Percentiles rank a stretch among this genome's conserved stretches.
These are phyloP conservation scores for Heterotis niloticus DNA, from an alignment of 2,113 vertebrate species.

Conservation along the genomic window DNA sequence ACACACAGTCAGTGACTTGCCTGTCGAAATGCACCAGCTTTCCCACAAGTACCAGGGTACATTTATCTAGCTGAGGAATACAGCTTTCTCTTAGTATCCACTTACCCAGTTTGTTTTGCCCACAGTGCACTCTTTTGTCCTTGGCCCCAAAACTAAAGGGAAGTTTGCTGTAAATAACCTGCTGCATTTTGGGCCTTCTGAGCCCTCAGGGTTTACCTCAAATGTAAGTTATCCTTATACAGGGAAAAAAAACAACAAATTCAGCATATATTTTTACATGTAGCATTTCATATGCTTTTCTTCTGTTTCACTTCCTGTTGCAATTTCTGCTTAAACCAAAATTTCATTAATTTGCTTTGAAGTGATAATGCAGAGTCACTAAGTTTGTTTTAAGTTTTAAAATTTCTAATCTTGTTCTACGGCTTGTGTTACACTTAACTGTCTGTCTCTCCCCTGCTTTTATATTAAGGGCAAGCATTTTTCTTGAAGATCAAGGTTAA, in stretches of 20 bases:
- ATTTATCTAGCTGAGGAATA: not conserved
- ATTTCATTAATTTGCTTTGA: not conserved
- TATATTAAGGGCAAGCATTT: slow-evolving; percentile 4
- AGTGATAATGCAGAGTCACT: too few species aligned
- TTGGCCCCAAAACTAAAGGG: not conserved
- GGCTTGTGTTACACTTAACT: not conserved
- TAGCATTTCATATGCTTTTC: not conserved
- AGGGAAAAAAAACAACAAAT: not conserved
- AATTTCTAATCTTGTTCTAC: not conserved
- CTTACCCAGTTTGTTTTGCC: not conserved
- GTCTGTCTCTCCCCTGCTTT: not conserved
- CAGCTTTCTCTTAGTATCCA: not conserved
- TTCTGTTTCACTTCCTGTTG: not conserved
- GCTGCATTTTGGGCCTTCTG: too few species aligned
- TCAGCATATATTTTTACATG: not conserved
- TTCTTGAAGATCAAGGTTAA: slow-evolving; percentile 36
- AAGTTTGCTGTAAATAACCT: not conserved
- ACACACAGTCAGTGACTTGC: not conserved
- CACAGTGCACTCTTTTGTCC: not conserved
- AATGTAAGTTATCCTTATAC: not conserved
- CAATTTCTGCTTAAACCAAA: not conserved
- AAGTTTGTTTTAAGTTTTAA: not conserved
- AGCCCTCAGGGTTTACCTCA: not conserved
- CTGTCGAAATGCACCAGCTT: not conserved
- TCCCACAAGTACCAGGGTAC: not conserved